Conservation (phyloP, 2,113 vertebrate species). For the Emydocephalus ijimae region DNA sequence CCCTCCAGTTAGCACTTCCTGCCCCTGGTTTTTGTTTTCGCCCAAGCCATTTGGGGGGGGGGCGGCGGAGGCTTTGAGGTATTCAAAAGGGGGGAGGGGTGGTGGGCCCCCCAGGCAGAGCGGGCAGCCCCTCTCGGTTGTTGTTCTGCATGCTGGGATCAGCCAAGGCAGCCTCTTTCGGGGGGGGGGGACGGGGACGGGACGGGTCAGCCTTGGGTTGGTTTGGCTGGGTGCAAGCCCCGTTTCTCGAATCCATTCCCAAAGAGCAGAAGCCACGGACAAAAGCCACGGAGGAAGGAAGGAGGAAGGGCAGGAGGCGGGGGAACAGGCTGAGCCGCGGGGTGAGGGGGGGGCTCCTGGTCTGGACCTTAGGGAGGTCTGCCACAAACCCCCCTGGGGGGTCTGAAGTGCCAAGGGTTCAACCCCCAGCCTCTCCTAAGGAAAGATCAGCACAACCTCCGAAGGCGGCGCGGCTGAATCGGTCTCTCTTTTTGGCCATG, state of each 20-base stretch:
- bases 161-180: background rate
- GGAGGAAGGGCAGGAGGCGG: background rate
- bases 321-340: background rate
- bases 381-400: background rate
- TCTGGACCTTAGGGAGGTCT: background rate
- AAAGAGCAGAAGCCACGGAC: background rate
- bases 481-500: background rate
- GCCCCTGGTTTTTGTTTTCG: background rate
- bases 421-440: background rate
- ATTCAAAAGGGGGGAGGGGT: too few species aligned
- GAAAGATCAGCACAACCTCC: background rate
- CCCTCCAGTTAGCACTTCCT: constrained; percentile 14
- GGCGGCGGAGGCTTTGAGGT: too few species aligned
- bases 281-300: background rate
- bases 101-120: background rate
- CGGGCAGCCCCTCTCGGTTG: background rate
- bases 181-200: too few species aligned
- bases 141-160: background rate
- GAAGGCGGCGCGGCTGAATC: background rate
- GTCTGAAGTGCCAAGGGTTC: background rate
- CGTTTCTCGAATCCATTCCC: background rate
- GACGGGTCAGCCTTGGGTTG: background rate
- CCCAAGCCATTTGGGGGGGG: too few species aligned
- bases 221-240: background rate
- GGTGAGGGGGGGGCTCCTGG: too few species aligned